Evolutionary conservation across 2,113 vertebrate genomes (phyloP), one percentile per base, ranked within the genome.

Genomic region (Menura novaehollandiae): DNA sequence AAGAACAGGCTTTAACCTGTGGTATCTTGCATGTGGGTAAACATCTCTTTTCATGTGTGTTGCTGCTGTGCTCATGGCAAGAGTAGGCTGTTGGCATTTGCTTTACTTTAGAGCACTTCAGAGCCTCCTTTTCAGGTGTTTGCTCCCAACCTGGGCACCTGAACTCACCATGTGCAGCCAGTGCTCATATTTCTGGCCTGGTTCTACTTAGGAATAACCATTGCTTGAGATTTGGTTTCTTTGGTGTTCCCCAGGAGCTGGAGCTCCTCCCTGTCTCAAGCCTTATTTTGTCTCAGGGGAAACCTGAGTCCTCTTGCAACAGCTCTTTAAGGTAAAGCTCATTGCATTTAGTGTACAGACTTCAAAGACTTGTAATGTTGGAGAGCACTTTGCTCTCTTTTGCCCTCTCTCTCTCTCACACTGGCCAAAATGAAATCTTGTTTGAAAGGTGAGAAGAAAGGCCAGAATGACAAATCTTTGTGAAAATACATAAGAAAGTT

Each of bases 171-270:
- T 4, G 27, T 23, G 1, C 46, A 24, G 15, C 23, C 74, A 39
- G 13, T 26, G 35, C 46, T 87, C 0, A 0, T 32, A n/a, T 51
- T 53, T 76, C 28, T 58, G 49, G 27, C 62, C 44, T 62, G 46
- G 8, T 13, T 81, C 8, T 3, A 0, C 15, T 4, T 16, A 37
- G 26, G 43, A 44, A 3, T 3, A n/a, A 44, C 11, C 32, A 1
- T 9, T 55, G 32, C 28, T 28, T 1, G 8, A 47, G 23, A 33
- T 35, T 21, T 15, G 13, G 9, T 62, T 56, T 19, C 30, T 46
- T 28, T 33, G 33, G 6, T 47, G 24, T 53, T 66, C 59, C 21
- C 39, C 16, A 41, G 41, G 24, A 64, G 37, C 64, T 78, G 68
- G 37, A 71, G 32, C 49, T 90, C 4, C 35, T 88, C 15, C 39